Percentiles rank a stretch among this genome's conserved stretches.
Conservation (phyloP, 1,140 invertebrate genomes). For the Leptinotarsa lineolata region DNA sequence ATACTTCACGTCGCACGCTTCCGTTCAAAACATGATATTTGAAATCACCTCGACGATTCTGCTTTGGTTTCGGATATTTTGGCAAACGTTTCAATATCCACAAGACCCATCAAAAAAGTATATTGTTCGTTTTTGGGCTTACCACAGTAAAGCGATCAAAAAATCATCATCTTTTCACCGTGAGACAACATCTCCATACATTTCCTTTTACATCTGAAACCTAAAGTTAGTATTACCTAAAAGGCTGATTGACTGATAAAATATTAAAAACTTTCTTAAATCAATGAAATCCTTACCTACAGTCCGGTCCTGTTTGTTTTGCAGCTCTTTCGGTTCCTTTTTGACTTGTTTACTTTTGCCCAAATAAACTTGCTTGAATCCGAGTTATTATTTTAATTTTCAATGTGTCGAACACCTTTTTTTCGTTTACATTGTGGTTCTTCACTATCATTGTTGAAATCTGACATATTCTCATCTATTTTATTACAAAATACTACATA, state of each 20-base stretch:
- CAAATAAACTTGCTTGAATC: conserved; percentile 1
- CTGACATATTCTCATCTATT: background rate
- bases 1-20: conserved; percentile 26
- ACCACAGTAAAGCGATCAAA: conserved; percentile 31
- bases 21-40: conserved; percentile 32
- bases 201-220: conserved; percentile 36
- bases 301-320: conserved; percentile 8
- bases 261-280: background rate
- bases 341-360: conserved; percentile 7
- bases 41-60: conserved; percentile 24
- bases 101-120: conserved; percentile 33
- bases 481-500: background rate
- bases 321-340: background rate
- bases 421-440: conserved; percentile 9
- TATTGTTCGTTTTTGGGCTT: conserved; percentile 40
- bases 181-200: conserved; percentile 34
- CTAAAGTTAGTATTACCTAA: background rate
- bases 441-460: background rate
- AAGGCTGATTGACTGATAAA: too few species aligned
- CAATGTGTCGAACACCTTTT: background rate
- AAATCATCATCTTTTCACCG: conserved; percentile 27
- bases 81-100: conserved; percentile 30
- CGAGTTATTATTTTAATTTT: conserved; percentile 3
- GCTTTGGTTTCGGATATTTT: conserved; percentile 22
- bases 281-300: background rate